These are phyloP conservation scores for Rhinolophus ferrumequinum DNA, from an alignment of 2,113 vertebrate genomes.

Conservation along the genomic window DNA sequence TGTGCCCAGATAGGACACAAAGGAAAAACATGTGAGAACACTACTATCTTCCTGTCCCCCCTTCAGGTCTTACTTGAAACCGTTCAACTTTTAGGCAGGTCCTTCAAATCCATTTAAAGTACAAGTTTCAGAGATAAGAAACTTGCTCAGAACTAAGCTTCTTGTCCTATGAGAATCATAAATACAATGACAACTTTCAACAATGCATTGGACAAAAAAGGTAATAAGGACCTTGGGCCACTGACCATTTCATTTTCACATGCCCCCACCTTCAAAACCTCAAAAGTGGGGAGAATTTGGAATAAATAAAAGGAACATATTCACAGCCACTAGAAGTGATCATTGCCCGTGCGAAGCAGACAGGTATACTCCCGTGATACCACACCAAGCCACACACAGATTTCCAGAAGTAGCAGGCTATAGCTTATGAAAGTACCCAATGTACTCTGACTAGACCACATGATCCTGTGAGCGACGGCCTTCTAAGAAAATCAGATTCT, in stretches of 20 bases:
- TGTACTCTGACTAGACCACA: not conserved
- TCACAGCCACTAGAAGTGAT: not conserved
- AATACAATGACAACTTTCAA: not conserved
- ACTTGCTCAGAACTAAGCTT: slow-evolving; percentile 2
- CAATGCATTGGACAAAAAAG: not conserved
- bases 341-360: not conserved
- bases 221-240: not conserved
- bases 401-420: not conserved
- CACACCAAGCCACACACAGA: not conserved
- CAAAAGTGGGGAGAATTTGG: not conserved
- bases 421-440: not conserved
- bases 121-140: not conserved
- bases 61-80: not conserved
- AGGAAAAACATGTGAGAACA: not conserved
- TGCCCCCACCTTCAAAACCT: not conserved
- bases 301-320: slow-evolving; percentile 27
- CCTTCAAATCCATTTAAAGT: not conserved
- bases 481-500: slow-evolving; percentile 49
- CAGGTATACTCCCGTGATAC: not conserved
- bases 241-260: not conserved
- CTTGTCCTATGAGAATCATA: slow-evolving; percentile 11
- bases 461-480: not conserved
- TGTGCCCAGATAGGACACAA: not conserved
- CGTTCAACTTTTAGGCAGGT: not conserved
- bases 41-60: not conserved